A percentile compares a stretch with the other conserved stretches of the same genome.
phyloP scores from a whole-genome alignment of 2,113 vertebrate species.

The Calyptommatus sinebrachiatus region DNA sequence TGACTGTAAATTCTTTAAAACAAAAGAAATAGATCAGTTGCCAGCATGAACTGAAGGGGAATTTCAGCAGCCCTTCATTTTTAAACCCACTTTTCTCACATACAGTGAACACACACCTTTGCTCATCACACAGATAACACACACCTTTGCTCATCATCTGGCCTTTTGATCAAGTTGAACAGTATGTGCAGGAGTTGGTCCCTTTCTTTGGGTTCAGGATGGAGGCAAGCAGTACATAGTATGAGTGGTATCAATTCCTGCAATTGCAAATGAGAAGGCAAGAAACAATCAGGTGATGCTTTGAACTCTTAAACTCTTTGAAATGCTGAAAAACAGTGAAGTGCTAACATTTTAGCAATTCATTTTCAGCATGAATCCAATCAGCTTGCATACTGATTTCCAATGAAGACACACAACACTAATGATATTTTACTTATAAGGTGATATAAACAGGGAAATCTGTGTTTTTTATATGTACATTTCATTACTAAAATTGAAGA shows the following conservation, averaged over 20 bases:
- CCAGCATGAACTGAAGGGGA: neutral
- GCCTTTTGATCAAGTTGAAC: conserved; percentile 98
- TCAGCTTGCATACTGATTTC: conserved; percentile 30
- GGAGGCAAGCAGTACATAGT: conserved; percentile 94
- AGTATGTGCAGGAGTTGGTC: conserved; percentile 98
- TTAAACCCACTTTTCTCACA: neutral
- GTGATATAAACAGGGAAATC: conserved; percentile 3
- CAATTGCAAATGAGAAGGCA: conserved; percentile 48
- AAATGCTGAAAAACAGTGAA: conserved; percentile 33
- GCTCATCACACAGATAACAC: conserved; percentile 73
- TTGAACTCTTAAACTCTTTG: conserved; percentile 29
- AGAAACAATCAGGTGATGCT: conserved; percentile 56
- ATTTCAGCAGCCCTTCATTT: neutral
- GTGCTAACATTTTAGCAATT: conserved; percentile 22
- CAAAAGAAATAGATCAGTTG: conserved; percentile 1
- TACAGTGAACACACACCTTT: conserved; percentile 61
- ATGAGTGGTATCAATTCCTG: conserved; percentile 97
- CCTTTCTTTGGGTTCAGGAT: conserved; percentile 96
- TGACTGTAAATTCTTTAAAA: neutral
- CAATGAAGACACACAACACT: conserved; percentile 37
- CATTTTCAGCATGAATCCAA: conserved; percentile 4
- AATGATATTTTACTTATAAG: conserved; percentile 9
- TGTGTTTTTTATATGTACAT: neutral
- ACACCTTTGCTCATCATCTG: conserved; percentile 97
- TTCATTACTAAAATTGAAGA: conserved; percentile 26